These are phyloP conservation scores for Nesoenas mayeri DNA, from an alignment of 2,113 vertebrate species.

Conservation along the genomic window DNA sequence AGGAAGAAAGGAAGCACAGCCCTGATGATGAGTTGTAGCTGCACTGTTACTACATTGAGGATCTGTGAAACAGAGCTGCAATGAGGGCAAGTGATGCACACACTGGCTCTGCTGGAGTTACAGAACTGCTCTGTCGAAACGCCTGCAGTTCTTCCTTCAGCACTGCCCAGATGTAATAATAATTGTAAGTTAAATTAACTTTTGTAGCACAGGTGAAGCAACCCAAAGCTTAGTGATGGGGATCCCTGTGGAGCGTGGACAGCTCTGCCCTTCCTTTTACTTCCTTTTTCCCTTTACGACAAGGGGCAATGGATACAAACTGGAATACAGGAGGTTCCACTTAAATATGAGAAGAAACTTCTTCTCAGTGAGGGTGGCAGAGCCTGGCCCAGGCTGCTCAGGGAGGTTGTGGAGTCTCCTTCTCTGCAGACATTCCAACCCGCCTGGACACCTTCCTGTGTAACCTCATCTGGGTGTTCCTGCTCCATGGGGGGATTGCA, in stretches of 20 bases:
- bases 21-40: background rate
- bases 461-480: too few relatives aligned
- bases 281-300: too few relatives aligned
- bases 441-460: too few relatives aligned
- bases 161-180: background rate
- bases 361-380: too few relatives aligned
- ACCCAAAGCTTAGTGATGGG: background rate
- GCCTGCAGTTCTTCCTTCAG: background rate
- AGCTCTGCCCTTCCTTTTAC: background rate
- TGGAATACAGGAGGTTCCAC: too few relatives aligned
- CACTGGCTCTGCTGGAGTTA: background rate
- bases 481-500: too few relatives aligned
- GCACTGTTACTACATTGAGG: rapidly evolving
- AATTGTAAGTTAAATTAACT: background rate
- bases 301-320: too few relatives aligned
- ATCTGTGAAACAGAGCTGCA: background rate
- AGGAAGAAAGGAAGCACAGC: too few relatives aligned
- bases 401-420: too few relatives aligned
- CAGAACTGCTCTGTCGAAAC: background rate
- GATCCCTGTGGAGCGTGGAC: rapidly evolving
- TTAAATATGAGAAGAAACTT: too few relatives aligned
- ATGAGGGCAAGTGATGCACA: rapidly evolving
- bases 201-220: background rate
- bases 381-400: too few relatives aligned
- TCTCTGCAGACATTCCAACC: too few relatives aligned